These are phyloP conservation scores for Dysmachus trigonus DNA, from an alignment of 2,888 invertebrate genomes.

Conservation along the genomic window DNA sequence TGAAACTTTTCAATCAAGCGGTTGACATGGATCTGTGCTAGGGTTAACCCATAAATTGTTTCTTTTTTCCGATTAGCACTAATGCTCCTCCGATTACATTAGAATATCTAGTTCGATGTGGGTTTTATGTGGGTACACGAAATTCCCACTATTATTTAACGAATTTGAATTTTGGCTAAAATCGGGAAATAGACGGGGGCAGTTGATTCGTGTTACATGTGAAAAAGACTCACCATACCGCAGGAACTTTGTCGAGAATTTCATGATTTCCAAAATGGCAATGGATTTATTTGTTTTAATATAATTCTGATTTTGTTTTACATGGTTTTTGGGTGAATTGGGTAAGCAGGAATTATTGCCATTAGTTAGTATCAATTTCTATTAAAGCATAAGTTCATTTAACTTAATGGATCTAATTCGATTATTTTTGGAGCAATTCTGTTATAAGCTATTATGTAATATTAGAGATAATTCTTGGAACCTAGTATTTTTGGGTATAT, in stretches of 20 bases:
- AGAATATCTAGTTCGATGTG: neutral
- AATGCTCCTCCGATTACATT: neutral
- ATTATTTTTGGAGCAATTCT: neutral
- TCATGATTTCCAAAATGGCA: neutral
- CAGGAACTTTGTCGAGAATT: neutral
- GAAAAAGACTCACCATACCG: neutral
- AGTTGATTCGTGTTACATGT: neutral
- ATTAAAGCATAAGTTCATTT: neutral
- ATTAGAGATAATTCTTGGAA: too few species aligned
- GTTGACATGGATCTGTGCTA: neutral
- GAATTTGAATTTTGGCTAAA: neutral
- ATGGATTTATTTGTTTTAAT: neutral
- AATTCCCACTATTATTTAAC: neutral
- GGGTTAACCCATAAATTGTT: neutral
- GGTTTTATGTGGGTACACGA: neutral
- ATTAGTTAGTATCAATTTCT: neutral
- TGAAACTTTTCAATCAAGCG: neutral
- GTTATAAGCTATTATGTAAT: too few species aligned
- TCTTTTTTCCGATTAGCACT: neutral
- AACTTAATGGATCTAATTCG: neutral
- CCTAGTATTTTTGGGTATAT: too few species aligned
- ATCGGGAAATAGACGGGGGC: neutral
- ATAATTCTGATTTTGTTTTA: neutral
- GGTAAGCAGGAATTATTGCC: neutral
- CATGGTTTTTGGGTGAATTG: neutral